phyloP scores from a whole-genome alignment of 2,888 invertebrate species.

The Archips crataeganus region DNA sequence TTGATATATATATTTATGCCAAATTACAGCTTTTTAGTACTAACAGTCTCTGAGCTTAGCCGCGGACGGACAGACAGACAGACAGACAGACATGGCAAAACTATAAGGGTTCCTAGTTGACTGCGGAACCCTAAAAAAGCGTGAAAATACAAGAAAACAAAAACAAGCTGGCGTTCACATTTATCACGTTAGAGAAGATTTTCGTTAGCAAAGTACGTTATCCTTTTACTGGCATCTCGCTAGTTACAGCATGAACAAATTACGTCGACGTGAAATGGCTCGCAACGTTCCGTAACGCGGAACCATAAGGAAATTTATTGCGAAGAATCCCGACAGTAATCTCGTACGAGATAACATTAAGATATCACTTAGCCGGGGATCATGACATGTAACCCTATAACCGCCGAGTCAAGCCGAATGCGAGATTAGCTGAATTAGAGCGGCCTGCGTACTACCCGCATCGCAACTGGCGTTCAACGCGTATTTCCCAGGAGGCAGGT shows the following conservation, averaged over 20 bases:
- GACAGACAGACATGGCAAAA: no score
- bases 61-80: no score
- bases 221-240: constrained; percentile 28
- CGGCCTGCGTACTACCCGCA: constrained; percentile 61
- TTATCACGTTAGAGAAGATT: constrained; percentile 2
- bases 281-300: constrained; percentile 36
- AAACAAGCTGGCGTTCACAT: constrained; percentile 1
- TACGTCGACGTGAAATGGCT: constrained; percentile 34
- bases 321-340: constrained; percentile 40
- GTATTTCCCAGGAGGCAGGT: constrained; percentile 78
- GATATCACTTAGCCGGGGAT: constrained; percentile 44
- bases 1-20: no score
- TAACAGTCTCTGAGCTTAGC: no score
- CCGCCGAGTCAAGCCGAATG: constrained; percentile 35
- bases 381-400: constrained; percentile 42
- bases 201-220: constrained; percentile 12
- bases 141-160: background rate
- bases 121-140: no score
- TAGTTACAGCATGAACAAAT: constrained; percentile 38
- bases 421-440: constrained; percentile 78
- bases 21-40: no score
- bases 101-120: no score
- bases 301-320: constrained; percentile 41
- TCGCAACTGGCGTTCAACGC: constrained; percentile 63
- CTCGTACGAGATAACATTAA: constrained; percentile 45